These are phyloP conservation scores for Dysmachus trigonus DNA, from an alignment of 2,888 invertebrate species.

Conservation along the genomic window DNA sequence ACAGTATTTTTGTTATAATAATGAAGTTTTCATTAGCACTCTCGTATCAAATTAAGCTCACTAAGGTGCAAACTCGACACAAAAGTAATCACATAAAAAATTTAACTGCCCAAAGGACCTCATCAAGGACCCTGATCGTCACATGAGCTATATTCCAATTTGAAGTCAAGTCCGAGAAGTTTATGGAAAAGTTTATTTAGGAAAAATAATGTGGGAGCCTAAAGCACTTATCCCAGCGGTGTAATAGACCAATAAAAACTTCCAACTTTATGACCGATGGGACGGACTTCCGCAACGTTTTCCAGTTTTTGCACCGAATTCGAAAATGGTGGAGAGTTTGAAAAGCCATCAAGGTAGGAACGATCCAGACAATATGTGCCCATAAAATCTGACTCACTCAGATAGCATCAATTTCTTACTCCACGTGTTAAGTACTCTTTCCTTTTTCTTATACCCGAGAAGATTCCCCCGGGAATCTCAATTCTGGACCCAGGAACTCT, in stretches of 20 bases:
- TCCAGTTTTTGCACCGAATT: slow-evolving; percentile 5
- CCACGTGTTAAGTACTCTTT: slow-evolving; percentile 12
- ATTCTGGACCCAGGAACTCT: not conserved
- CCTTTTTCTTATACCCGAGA: not conserved
- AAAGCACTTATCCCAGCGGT: slow-evolving; percentile 1
- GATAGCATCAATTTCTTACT: slow-evolving; percentile 35
- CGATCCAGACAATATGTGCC: not conserved
- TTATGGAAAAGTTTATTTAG: slow-evolving; percentile 24
- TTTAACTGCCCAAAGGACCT: not conserved
- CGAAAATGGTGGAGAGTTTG: slow-evolving; percentile 8
- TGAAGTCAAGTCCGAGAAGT: not conserved
- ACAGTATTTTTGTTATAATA: not conserved
- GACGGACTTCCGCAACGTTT: not conserved
- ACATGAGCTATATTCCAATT: not conserved
- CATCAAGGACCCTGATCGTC: not conserved
- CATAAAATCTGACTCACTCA: slow-evolving; percentile 24
- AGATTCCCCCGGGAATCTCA: not conserved
- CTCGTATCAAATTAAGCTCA: not conserved
- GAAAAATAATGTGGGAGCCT: not conserved
- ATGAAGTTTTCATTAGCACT: not conserved
- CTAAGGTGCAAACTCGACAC: not conserved
- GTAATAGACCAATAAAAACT: slow-evolving; percentile 36
- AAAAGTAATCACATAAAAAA: slow-evolving; percentile 30
- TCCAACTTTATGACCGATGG: slow-evolving; percentile 25
- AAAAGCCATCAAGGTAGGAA: slow-evolving; percentile 28